Evolutionary conservation across 2,797 vertebrate species (phyloP), one percentile per base, ranked within the genome.

Genomic region (Lutra lutra): DNA sequence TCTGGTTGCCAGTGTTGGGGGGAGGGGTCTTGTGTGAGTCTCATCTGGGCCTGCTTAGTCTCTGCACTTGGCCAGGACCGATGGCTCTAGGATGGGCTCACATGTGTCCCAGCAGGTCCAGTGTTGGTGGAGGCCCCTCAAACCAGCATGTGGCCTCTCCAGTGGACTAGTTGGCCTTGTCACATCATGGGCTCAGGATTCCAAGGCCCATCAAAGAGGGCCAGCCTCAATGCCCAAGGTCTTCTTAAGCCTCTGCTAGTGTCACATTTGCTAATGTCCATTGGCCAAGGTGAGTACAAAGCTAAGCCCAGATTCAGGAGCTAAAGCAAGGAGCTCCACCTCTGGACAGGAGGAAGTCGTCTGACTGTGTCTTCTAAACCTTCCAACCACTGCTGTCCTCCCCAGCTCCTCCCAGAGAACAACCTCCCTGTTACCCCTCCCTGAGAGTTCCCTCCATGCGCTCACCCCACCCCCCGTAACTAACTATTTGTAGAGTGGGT

Each of bases 41-140:
- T 70, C 72, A 3, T 32, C 46, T 25, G 75, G 21, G 25, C 6
- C 48, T 4, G 3, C 18, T 51, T 35, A 2, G 27, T 27, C 12
- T 29, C 48, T 58, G 79, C 15, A 62, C 79, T 14, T 48, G 27
- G 25, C 73, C 7, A 23, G 83, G 23, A 17, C 5, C 0, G 38
- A 9, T 9, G 21, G 27, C 20, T 35, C 66, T 21, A 3, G 21
- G 3, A 5, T 2, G 40, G 29, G 13, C 21, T 18, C 32, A 2
- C 0, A 0, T 11, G 40, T 9, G 35, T 7, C 7, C 51, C 64
- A 23, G 66, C 2, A 4, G 40, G 58, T 23, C 21, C 54, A 1
- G n/a, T 2, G 35, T 27, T 14, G 78, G 38, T 29, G 60, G 70
- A 15, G 46, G 4, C 23, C 10, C 51, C 66, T 72, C 21, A 2